Conservation (phyloP, 2,797 vertebrate genomes). For the Hydrophis major region DNA sequence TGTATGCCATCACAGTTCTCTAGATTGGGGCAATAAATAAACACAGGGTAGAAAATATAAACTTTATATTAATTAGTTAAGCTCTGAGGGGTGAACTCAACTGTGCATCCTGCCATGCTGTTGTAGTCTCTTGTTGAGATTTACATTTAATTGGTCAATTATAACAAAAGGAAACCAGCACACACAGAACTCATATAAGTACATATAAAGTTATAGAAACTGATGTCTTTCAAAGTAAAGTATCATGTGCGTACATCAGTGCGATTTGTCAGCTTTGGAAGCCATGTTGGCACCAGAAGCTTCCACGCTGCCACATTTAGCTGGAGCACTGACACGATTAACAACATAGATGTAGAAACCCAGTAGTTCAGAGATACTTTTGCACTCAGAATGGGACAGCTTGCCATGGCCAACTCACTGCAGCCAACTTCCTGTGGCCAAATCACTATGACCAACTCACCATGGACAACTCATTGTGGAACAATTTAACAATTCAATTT, state of each 20-base stretch:
- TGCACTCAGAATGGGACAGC: neutral
- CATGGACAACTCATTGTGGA: neutral
- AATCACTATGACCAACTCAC: neutral
- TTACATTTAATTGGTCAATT: neutral
- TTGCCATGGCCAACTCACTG: neutral
- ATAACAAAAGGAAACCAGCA: neutral
- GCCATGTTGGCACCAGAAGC: no score
- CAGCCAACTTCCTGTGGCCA: neutral
- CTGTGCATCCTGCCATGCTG: neutral
- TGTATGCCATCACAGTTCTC: neutral
- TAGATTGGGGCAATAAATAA: neutral
- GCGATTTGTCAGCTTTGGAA: no score
- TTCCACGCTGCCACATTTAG: no score
- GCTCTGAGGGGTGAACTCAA: neutral
- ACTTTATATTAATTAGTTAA: neutral
- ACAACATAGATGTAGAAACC: neutral
- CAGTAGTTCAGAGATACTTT: neutral
- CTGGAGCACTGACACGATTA: neutral
- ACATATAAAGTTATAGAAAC: neutral
- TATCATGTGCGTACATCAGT: neutral
- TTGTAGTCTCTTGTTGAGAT: neutral
- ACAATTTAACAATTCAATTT: neutral
- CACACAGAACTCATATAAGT: neutral
- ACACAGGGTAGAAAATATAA: neutral
- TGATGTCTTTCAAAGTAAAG: neutral